phyloP scores from a whole-genome alignment of 2,797 vertebrate species.

The Astyanax mexicanus region DNA sequence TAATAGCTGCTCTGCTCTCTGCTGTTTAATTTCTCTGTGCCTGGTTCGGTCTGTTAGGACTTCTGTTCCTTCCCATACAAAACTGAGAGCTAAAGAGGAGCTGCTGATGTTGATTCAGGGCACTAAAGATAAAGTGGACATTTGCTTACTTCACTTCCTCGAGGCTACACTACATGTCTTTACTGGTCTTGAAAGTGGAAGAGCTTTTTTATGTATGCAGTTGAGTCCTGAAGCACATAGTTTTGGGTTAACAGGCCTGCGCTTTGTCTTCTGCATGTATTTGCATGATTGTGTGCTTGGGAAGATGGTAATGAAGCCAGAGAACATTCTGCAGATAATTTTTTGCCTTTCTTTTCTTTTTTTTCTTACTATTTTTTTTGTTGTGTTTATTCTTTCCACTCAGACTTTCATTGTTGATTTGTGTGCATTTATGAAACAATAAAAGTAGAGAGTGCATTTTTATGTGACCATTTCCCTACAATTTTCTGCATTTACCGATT shows the following conservation, averaged over 20 bases:
- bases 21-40: constrained; percentile 5
- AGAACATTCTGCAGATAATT: neutral
- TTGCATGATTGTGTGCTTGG: neutral
- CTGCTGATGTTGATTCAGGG: neutral
- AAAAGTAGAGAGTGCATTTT: too few relatives aligned
- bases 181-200: neutral
- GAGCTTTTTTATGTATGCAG: constrained; percentile 1
- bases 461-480: too few relatives aligned
- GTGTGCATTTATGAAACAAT: too few relatives aligned
- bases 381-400: too few relatives aligned
- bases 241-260: neutral
- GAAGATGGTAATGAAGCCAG: neutral
- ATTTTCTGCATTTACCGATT: too few relatives aligned
- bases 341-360: too few relatives aligned
- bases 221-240: neutral
- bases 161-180: neutral
- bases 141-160: neutral
- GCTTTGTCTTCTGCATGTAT: neutral
- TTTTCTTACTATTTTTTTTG: too few relatives aligned
- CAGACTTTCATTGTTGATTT: too few relatives aligned
- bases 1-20: constrained; percentile 19
- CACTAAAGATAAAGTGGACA: neutral
- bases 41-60: neutral
- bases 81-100: neutral
- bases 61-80: neutral